Base-by-base conservation (phyloP, 2,888 invertebrate genomes). In the Taphrorychus bicolor region DNA sequence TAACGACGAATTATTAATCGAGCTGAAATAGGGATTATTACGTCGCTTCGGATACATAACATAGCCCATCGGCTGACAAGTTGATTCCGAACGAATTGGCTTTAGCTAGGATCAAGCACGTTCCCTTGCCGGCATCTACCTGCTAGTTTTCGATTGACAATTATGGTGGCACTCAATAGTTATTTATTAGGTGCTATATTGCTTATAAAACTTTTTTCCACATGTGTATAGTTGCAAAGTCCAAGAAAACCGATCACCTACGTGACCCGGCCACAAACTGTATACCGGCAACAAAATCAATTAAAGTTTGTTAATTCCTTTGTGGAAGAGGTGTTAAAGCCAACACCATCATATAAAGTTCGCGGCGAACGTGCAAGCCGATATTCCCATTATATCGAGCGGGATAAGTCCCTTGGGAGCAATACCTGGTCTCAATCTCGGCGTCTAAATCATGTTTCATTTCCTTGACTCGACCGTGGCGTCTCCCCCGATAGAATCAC, bases 371-470 rank as follows among this genome's bases (percentile, higher is more conserved):
- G 45, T 58, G 58, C 58, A 64, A 60, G 24, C 54, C 59, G 59
- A 66, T 66, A 60, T 60, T 66, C 60, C 54, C 59, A 56, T 66
- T 66, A 66, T 56, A 60, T 23, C 48, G 60, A 7, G 21, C 21
- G 23, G 52, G 61, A 66, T 56, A 17, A 41, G 61, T 61, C 66
- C 61, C 56, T 11, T 21, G 41, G 61, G 66, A 61, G 52, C 61
- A 66, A 52, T 52, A 66, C 61, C 56, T 54, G 61, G 48, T 53
- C 57, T 16, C 54, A 52, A 56, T 53, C 56, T 52, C 56, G 49
- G 61, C 56, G 53, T 66, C 61, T 61, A 66, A 61, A 57, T 66
- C 66, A 58, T 61, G 58, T 57, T 66, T 66, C 57, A 61, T 57
- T 61, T 61, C 21, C 21, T 18, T 51, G 11, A 18, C 19, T 19